Evolutionary conservation across 2,888 invertebrate species (phyloP).

Genomic region (Diarsia rubi): DNA sequence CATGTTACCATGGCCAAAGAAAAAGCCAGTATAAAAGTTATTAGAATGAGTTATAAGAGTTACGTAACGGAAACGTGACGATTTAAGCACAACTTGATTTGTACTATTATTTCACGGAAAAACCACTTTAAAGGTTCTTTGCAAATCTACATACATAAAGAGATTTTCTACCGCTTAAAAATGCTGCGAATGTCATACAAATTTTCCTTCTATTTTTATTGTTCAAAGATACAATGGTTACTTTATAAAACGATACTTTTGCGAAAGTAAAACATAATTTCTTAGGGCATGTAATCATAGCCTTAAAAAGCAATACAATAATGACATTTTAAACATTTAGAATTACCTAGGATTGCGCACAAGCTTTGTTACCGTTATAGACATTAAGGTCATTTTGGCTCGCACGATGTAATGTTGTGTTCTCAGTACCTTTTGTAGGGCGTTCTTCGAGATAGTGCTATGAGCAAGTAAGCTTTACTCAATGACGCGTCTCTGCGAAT

Average conservation of each 20-base stretch:
- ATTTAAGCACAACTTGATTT: background rate
- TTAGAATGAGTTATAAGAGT: background rate
- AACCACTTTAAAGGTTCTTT: slow-evolving; percentile 4
- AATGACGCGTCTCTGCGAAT: background rate
- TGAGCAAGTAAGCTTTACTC: slow-evolving; percentile 29
- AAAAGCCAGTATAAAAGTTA: too few relatives aligned
- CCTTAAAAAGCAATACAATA: slow-evolving; percentile 31
- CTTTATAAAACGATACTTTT: background rate
- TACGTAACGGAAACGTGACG: background rate
- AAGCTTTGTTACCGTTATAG: slow-evolving; percentile 39
- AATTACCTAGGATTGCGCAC: slow-evolving; percentile 46
- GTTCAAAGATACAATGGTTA: background rate
- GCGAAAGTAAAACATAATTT: slow-evolving; percentile 12
- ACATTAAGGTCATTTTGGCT: slow-evolving; percentile 64
- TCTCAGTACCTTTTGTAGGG: slow-evolving; percentile 23
- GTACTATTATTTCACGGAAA: background rate
- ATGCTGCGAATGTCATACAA: slow-evolving; percentile 6
- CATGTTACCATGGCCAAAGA: too few relatives aligned
- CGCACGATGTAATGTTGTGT: slow-evolving; percentile 60
- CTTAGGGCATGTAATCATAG: slow-evolving; percentile 19
- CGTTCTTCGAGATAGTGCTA: slow-evolving; percentile 2
- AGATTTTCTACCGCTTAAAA: slow-evolving; percentile 4
- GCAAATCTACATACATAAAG: slow-evolving; percentile 9
- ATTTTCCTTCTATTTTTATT: background rate
- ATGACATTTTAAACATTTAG: slow-evolving; percentile 50